Conservation (phyloP, 2,113 vertebrate species). For the Tangachromis dhanisi region DNA sequence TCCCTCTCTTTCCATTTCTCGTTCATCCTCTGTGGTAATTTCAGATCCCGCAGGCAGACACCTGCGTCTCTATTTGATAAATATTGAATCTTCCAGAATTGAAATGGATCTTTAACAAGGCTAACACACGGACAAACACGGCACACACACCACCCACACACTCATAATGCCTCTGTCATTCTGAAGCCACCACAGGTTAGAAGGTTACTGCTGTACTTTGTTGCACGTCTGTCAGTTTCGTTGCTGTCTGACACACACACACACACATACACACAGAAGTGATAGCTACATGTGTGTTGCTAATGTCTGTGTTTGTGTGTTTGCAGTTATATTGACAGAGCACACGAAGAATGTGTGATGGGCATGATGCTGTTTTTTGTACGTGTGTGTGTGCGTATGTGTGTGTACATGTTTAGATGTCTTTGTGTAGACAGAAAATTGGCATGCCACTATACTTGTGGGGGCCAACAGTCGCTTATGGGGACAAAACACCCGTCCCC, state of each 20-base stretch:
- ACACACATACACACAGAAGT: not conserved
- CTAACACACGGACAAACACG: not conserved
- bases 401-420: fast-evolving
- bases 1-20: not conserved
- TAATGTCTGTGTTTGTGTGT: not conserved
- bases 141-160: not conserved
- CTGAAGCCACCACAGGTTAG: not conserved
- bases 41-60: not conserved
- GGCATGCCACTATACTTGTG: not conserved
- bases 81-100: slow-evolving; percentile 25
- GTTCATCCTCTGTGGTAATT: not conserved
- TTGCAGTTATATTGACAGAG: not conserved
- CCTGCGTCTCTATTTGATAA: slow-evolving; percentile 7
- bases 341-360: not conserved
- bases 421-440: not conserved
- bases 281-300: not conserved
- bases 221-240: not conserved
- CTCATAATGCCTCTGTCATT: not conserved
- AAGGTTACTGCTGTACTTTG: not conserved
- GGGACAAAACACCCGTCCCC: fast-evolving
- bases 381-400: fast-evolving
- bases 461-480: not conserved
- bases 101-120: not conserved
- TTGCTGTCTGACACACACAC: not conserved
- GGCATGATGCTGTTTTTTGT: not conserved